Percentiles rank a stretch among this genome's conserved stretches.
Evolutionary conservation across 2,888 invertebrate species (phyloP).

Genomic region (Agrochola macilenta): DNA sequence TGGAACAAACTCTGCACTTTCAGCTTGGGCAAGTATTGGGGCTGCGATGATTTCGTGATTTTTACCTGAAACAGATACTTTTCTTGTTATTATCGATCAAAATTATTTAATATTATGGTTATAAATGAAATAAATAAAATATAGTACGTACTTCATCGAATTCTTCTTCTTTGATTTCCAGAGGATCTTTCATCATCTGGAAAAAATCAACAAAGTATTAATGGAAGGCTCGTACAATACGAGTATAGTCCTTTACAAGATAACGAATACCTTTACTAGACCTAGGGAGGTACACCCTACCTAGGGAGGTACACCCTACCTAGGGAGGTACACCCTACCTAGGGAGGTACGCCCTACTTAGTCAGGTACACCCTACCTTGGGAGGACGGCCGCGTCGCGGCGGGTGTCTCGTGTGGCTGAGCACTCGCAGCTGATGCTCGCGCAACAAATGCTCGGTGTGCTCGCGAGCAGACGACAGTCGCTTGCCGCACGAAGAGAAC

Average conservation of each 20-base stretch:
- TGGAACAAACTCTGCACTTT: slow-evolving; percentile 88
- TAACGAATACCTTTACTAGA: background rate
- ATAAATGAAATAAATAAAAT: background rate
- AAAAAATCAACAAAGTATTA: slow-evolving; percentile 41
- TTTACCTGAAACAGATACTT: slow-evolving; percentile 79
- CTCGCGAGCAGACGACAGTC: slow-evolving; percentile 80
- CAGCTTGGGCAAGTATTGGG: slow-evolving; percentile 84
- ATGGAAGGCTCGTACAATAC: background rate
- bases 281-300: slow-evolving; percentile 29
- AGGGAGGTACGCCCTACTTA: slow-evolving; percentile 66
- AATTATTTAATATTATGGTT: background rate
- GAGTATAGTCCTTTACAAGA: background rate
- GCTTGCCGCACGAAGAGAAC: slow-evolving; percentile 84
- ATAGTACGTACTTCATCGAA: slow-evolving; percentile 74
- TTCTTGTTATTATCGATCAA: background rate
- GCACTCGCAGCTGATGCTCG: slow-evolving; percentile 86
- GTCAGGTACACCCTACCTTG: slow-evolving; percentile 66
- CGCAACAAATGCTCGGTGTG: slow-evolving; percentile 88
- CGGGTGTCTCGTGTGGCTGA: slow-evolving; percentile 69
- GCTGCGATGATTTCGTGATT: slow-evolving; percentile 79
- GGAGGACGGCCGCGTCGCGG: slow-evolving; percentile 67
- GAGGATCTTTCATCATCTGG: slow-evolving; percentile 74
- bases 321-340: slow-evolving; percentile 67
- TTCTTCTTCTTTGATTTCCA: slow-evolving; percentile 75
- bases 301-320: slow-evolving; percentile 66